These are phyloP conservation scores for Hemiscyllium ocellatum DNA, from an alignment of 2,113 vertebrate genomes.

Conservation along the genomic window DNA sequence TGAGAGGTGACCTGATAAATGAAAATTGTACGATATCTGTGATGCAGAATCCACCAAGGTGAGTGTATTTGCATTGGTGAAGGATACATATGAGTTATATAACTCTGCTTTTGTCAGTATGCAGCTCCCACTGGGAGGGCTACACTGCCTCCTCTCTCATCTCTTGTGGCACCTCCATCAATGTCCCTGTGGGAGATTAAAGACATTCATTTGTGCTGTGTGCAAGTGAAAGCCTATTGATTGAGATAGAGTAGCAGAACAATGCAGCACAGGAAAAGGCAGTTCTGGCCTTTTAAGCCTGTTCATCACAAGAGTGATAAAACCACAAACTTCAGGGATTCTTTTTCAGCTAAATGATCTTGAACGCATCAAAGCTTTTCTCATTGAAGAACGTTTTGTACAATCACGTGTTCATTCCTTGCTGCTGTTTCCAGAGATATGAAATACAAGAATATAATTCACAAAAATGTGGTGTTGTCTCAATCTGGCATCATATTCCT, in stretches of 20 bases:
- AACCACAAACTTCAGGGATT: background rate
- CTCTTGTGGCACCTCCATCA: background rate
- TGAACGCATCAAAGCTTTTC: background rate
- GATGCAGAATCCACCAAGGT: no score
- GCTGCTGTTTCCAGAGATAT: background rate
- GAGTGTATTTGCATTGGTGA: no score
- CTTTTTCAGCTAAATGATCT: background rate
- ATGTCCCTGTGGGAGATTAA: background rate
- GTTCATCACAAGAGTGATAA: background rate
- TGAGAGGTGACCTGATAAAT: background rate
- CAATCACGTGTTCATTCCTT: background rate
- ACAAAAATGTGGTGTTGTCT: background rate
- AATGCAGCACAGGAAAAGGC: background rate
- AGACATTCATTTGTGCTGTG: background rate
- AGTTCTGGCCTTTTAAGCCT: background rate
- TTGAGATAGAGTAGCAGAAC: background rate
- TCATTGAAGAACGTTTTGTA: background rate
- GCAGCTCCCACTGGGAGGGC: background rate
- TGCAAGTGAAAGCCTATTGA: background rate
- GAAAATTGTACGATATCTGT: background rate
- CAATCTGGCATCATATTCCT: background rate
- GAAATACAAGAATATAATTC: conserved; percentile 1
- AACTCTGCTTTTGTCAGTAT: background rate
- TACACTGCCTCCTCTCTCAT: background rate
- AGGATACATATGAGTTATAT: no score